phyloP scores from a whole-genome alignment of 2,113 vertebrate genomes.

The Salvelinus sp. region DNA sequence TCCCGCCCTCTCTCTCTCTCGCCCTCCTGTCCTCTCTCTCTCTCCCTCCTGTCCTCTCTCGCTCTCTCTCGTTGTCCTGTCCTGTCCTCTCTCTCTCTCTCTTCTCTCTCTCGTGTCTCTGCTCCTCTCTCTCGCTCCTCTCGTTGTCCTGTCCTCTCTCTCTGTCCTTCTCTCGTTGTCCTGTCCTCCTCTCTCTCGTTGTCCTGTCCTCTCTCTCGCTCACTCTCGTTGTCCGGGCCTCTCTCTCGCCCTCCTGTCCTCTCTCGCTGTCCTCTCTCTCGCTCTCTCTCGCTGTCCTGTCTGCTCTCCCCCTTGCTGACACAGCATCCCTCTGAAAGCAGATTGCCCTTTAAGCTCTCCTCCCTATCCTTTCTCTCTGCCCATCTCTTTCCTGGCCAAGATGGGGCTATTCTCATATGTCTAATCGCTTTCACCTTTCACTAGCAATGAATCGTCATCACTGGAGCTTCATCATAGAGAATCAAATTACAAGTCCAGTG shows the following conservation, averaged over 20 bases:
- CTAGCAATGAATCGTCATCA: not conserved
- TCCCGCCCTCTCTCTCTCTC: not conserved
- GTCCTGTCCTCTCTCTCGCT: not conserved
- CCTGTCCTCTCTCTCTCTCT: not conserved
- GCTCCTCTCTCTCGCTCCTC: no score
- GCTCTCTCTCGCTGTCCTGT: no score
- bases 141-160: no score
- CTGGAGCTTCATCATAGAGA: not conserved
- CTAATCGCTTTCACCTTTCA: not conserved
- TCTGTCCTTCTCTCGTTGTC: not conserved
- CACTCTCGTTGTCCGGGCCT: no score
- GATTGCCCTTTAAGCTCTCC: constrained; percentile 4
- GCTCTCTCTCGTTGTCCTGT: not conserved
- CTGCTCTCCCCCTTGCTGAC: not conserved
- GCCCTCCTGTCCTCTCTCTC: not conserved
- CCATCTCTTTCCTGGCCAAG: not conserved
- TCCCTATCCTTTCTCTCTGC: not conserved
- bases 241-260: no score
- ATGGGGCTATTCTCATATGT: not conserved
- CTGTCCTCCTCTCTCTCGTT: not conserved
- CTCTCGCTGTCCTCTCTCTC: no score
- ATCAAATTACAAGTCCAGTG: not conserved
- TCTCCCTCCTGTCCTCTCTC: not conserved
- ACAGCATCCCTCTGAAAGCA: not conserved
- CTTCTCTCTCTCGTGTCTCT: no score